A percentile compares a stretch with the other conserved stretches of the same genome.
Evolutionary conservation across 2,888 invertebrate genomes (phyloP).

Genomic region (Lasioglossum marginatum): DNA sequence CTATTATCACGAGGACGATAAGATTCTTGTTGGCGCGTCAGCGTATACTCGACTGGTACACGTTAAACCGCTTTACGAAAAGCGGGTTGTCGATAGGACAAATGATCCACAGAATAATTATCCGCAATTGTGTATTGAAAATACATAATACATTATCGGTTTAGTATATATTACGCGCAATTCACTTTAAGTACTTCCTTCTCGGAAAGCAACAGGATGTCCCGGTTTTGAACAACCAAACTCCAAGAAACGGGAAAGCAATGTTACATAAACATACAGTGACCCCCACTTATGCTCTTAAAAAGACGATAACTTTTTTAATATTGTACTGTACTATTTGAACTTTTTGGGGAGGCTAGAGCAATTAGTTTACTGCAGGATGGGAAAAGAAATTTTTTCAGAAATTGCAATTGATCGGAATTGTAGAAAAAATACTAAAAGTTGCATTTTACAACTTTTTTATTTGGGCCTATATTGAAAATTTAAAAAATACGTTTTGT

Average conservation of each 20-base stretch:
- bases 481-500: too few relatives aligned
- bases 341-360: too few relatives aligned
- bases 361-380: too few relatives aligned
- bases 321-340: too few relatives aligned
- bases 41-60: constrained; percentile 12
- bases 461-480: too few relatives aligned
- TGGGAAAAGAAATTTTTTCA: too few relatives aligned
- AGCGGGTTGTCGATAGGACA: constrained; percentile 18
- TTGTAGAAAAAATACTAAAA: too few relatives aligned
- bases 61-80: constrained; percentile 13
- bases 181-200: neutral
- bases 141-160: neutral
- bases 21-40: neutral
- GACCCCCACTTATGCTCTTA: too few relatives aligned
- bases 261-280: neutral
- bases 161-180: neutral
- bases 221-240: neutral
- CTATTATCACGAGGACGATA: constrained; percentile 40
- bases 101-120: constrained; percentile 15
- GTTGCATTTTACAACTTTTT: too few relatives aligned
- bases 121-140: neutral
- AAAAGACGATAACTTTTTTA: too few relatives aligned
- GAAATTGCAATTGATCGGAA: too few relatives aligned
- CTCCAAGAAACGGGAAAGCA: neutral
- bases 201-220: neutral